Base-by-base conservation (phyloP, 2,888 invertebrate genomes). In the Formica aserva region DNA sequence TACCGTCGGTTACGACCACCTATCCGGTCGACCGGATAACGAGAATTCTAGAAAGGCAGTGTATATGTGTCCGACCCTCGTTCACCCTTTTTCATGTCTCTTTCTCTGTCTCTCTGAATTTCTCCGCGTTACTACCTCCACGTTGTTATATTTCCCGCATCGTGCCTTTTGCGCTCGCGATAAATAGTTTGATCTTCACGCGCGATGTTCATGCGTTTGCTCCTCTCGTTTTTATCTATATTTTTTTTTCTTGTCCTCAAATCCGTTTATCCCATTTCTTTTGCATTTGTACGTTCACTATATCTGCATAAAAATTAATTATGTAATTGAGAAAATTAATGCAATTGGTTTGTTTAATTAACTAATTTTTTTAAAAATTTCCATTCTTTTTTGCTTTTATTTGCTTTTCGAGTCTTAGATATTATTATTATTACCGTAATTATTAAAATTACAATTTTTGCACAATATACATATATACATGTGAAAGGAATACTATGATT, bases 1-100 rank as follows among this genome's bases (percentile, higher is more conserved):
- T 91, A 91, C 91, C 86, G 83, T 85, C 69, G 82, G 82, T 86
- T 85, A 87, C 86, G 67, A 80, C 65, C 67, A 75, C 55, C 57
- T 52, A 52, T 38, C 35, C 52, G 86, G 83, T 88, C 89, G 85
- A 69, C 86, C 82, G 89, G 88, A 89, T 90, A 90, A 90, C 90
- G 90, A 90, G 90, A 77, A 89, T 85, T 88, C 87, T 63, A 85
- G 85, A 85, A 86, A 86, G 85, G 78, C 84, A 62, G 55, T 62
- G 77, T 78, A 60, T 67, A 67, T 82, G 71, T 82, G 86, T 71
- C 62, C 29, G 18, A 63, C 65, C 67, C 55, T 62, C 77, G 66
- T 52, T 69, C 41, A 52, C 75, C 48, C 74, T 48, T 67, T 57
- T 66, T 67, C 69, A 55, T 66, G 69, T 69, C 62, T 78, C 45